Conservation (phyloP, 64 coral and sea anemone species). For the Trachythela sp. region DNA sequence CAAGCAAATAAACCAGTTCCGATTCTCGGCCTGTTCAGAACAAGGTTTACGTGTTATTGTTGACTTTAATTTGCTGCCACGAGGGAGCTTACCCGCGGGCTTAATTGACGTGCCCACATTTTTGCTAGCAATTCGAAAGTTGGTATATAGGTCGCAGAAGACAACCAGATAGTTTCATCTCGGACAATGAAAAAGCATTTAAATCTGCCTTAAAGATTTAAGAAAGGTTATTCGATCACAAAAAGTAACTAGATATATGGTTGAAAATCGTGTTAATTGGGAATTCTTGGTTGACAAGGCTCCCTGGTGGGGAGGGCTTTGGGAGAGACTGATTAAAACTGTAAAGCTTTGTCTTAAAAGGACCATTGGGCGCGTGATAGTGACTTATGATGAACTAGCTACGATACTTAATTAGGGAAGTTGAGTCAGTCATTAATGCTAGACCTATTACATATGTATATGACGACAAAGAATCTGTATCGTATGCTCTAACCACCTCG, state of each 20-base stretch:
- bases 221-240: conserved; percentile 4
- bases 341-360: conserved; percentile 47
- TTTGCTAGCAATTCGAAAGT: not conserved
- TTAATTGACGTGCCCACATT: not conserved
- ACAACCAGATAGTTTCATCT: not conserved
- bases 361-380: conserved; percentile 21
- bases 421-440: conserved; percentile 54
- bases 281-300: conserved; percentile 45
- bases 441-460: conserved; percentile 54
- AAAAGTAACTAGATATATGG: conserved; percentile 33
- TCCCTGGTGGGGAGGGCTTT: conserved; percentile 50
- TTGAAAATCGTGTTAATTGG: conserved; percentile 23
- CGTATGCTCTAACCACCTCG: conserved; percentile 11
- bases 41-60: not conserved
- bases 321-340: conserved; percentile 39
- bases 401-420: conserved; percentile 45
- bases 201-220: not conserved
- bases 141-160: not conserved
- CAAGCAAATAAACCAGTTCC: too few relatives aligned
- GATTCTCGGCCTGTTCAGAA: too few relatives aligned
- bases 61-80: not conserved
- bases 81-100: not conserved
- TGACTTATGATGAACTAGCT: conserved; percentile 39
- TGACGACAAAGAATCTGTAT: conserved; percentile 43
- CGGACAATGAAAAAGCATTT: not conserved